Evolutionary conservation across 2,888 invertebrate genomes (phyloP), one percentile per base, ranked within the genome.

Genomic region (Microdon myrmicae): DNA sequence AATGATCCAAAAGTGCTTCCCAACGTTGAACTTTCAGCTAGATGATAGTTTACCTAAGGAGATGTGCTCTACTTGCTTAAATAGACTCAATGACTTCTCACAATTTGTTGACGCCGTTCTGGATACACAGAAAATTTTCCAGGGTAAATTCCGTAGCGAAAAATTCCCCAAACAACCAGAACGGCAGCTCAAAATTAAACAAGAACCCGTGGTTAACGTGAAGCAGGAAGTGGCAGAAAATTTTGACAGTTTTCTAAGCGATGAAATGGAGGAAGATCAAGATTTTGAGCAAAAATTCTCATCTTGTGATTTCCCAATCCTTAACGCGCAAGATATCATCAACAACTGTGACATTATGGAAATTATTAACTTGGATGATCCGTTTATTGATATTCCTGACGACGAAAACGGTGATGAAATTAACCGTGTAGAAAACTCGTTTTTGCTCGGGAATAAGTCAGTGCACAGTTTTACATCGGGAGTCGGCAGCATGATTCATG

Each of bases 301-400:
- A 14, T 75, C 79, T 47, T 75, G 74, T 12, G 74, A 78, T 54
- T 75, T 78, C 56, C 76, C 79, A 12, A 70, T 75, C 66, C 59
- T 75, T 2, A 79, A 77, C 39, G 70, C 75, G 0, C 76, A 76
- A 53, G 78, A 78, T 32, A 78, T 79, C 0, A 76, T 79, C 2
- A 76, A 79, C 34, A 79, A 80, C 49, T 80, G 79, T 68, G 79
- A 79, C 68, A 79, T 79, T 26, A 79, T 79, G 77, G 79, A 79
- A 64, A 78, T 79, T 2, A 77, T 80, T 3, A 76, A 79, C 32
- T 67, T 79, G 12, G 78, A 80, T 37, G 79, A 79, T 69, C 76
- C 76, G 1, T 79, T 76, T 16, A 79, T 79, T 25, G 75, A 79
- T 14, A 79, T 79, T 35, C 70, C 78, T 0, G 79, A 79, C 25